phyloP scores from a whole-genome alignment of 2,888 invertebrate genomes.

The Drosophila crucigera region DNA sequence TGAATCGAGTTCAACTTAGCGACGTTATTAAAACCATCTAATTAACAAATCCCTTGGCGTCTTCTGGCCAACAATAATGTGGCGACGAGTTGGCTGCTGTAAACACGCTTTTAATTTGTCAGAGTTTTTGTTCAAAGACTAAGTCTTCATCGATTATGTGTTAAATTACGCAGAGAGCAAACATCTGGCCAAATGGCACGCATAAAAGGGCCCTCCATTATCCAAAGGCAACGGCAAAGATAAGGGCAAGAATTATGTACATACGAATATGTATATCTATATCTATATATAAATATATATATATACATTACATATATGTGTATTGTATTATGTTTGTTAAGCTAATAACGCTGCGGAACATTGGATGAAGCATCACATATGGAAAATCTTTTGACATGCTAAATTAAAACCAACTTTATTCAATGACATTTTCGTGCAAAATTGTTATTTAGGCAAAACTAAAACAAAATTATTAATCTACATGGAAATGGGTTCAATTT shows the following conservation, averaged over 20 bases:
- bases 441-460: neutral
- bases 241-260: slow-evolving; percentile 1
- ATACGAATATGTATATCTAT: neutral
- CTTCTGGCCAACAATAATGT: slow-evolving; percentile 15
- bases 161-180: slow-evolving; percentile 71
- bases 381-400: neutral
- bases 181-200: slow-evolving; percentile 57
- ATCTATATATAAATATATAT: neutral
- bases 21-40: slow-evolving; percentile 59
- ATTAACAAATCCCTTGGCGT: slow-evolving; percentile 60
- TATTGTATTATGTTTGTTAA: slow-evolving; percentile 12
- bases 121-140: slow-evolving; percentile 34
- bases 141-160: slow-evolving; percentile 71
- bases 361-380: neutral
- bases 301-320: neutral
- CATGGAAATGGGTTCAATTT: neutral
- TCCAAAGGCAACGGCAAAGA: slow-evolving; percentile 5
- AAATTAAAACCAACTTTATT: neutral
- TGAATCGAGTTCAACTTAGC: slow-evolving; percentile 33
- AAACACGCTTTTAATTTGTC: slow-evolving; percentile 61
- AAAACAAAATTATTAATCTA: neutral
- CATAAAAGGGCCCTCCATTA: slow-evolving; percentile 44
- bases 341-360: neutral
- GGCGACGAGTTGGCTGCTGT: slow-evolving; percentile 49
- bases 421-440: neutral